Base-by-base conservation (phyloP, 2,113 vertebrate species). In the Chaetorhynchus papuensis region DNA sequence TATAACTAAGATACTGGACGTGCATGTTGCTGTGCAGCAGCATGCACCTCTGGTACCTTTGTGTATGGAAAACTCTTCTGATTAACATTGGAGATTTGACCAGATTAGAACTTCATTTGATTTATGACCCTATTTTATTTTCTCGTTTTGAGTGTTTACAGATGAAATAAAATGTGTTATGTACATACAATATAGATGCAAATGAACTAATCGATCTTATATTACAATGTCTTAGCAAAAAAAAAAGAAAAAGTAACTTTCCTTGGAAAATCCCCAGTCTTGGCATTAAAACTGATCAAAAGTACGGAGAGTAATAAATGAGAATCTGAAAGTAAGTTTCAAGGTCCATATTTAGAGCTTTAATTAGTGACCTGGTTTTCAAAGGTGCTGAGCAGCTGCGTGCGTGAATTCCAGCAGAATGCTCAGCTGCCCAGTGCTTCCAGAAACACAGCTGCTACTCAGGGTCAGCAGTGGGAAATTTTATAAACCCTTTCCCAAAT, bases 391-490 rank as follows among this genome's bases (percentile, higher is more conserved):
- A 78, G 15, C 57, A 92, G 21, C n/a, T 60, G 1, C 33, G 47
- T 1, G 0, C 31, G 31, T 50, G 61, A 69, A 31, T 79, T 64
- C 37, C 61, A 47, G 18, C 4, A 3, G 35, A 31, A 23, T 26
- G 19, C 35, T 27, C 41, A 63, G 1, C 71, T 83, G 41, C 59
- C 35, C 52, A 21, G 50, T 0, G 0, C 33, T 70, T 84, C 42
- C 47, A 42, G 49, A 78, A 88, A 33, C 37, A 83, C 20, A 42
- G 12, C 17, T 41, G 12, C 47, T 42, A 54, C 47, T 76, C 8
- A 11, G 35, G 18, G 44, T 59, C 52, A 79, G 60, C 19, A 59
- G 4, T 7, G 7, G 1, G 2, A 64, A 42, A 44, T 52, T 52
- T 50, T 57, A 7, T 31, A 45, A 70, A 74, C 16, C 27, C 28